Evolutionary conservation across 2,888 invertebrate genomes (phyloP).

Genomic region (Coremacera marginata): DNA sequence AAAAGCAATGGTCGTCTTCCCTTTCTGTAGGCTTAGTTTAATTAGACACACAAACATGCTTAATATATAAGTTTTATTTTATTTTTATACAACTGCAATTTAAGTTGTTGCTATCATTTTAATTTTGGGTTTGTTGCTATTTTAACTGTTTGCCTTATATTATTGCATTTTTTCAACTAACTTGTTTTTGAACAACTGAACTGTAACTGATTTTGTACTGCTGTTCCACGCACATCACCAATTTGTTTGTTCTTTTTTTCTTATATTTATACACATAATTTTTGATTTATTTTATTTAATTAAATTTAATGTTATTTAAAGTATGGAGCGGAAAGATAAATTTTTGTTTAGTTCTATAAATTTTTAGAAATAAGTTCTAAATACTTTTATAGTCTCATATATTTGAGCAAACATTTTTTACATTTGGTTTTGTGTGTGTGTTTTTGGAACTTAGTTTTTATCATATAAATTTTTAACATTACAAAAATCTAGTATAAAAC

Average conservation of each 20-base stretch:
- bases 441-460: too few species aligned
- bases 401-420: not conserved
- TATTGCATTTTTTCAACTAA: too few species aligned
- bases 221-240: slow-evolving; percentile 30
- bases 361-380: slow-evolving; percentile 1
- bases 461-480: too few species aligned
- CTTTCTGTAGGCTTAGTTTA: not conserved
- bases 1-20: not conserved
- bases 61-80: not conserved
- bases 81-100: not conserved
- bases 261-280: not conserved
- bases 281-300: not conserved
- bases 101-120: not conserved
- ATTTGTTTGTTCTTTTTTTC: not conserved
- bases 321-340: slow-evolving; percentile 32
- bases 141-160: too few species aligned
- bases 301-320: slow-evolving; percentile 9
- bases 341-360: not conserved
- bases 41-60: not conserved
- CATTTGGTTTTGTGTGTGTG: not conserved
- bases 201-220: slow-evolving; percentile 42
- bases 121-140: too few species aligned
- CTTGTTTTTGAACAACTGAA: slow-evolving; percentile 36
- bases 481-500: too few species aligned
- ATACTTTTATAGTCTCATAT: not conserved